Percentiles rank a stretch among this genome's conserved stretches.
phyloP scores from a whole-genome alignment of 1,140 invertebrate genomes.

The Phymastichus coffea region DNA sequence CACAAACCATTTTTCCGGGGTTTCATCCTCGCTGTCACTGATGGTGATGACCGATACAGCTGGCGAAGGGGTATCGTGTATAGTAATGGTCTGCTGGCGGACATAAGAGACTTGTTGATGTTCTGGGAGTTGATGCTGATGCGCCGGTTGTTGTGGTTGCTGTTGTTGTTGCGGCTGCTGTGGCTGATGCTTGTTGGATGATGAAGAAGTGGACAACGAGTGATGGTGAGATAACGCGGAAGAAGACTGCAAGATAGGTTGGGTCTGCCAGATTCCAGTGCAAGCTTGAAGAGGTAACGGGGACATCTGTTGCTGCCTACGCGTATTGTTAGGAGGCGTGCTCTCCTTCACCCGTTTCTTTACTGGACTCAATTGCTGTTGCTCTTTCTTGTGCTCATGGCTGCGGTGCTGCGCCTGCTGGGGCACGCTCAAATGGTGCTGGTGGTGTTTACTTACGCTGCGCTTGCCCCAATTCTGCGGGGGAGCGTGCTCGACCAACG shows the following conservation, averaged over 20 bases:
- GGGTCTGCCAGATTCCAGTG: slow-evolving; percentile 10
- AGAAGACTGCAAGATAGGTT: neutral
- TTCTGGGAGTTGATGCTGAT: slow-evolving; percentile 48
- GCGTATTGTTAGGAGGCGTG: slow-evolving; percentile 71
- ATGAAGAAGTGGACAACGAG: too few species aligned
- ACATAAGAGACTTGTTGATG: slow-evolving; percentile 56
- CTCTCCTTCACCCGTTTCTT: slow-evolving; percentile 98
- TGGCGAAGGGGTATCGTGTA: slow-evolving; percentile 89
- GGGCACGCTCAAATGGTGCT: slow-evolving; percentile 58
- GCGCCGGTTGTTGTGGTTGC: slow-evolving; percentile 38
- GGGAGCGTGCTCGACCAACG: slow-evolving; percentile 60
- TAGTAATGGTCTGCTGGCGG: slow-evolving; percentile 77
- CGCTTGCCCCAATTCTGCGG: slow-evolving; percentile 56
- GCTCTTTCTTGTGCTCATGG: slow-evolving; percentile 78
- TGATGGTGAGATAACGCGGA: slow-evolving; percentile 2
- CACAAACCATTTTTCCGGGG: slow-evolving; percentile 56
- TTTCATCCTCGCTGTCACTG: slow-evolving; percentile 93
- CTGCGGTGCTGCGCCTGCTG: slow-evolving; percentile 51
- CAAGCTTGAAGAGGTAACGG: neutral
- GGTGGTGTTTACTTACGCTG: slow-evolving; percentile 59
- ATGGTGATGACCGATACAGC: slow-evolving; percentile 96
- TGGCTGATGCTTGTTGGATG: neutral
- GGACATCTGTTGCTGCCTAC: slow-evolving; percentile 43
- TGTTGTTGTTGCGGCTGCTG: slow-evolving; percentile 35
- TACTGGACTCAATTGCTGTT: slow-evolving; percentile 90